Base-by-base conservation (phyloP, 1,140 invertebrate genomes). In the Meloidogyne chitwoodi region DNA sequence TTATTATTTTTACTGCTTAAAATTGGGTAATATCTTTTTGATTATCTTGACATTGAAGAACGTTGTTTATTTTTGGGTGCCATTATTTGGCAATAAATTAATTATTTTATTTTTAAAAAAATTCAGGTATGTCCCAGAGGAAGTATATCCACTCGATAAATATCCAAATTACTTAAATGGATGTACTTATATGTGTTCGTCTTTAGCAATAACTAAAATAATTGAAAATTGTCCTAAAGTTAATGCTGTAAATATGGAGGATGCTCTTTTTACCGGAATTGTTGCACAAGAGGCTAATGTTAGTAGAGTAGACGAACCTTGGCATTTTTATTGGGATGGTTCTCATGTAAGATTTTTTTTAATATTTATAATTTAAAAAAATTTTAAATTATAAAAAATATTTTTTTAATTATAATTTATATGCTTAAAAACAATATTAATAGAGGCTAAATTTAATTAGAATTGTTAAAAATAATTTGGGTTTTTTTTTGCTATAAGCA, bases 121-220 rank as follows among this genome's bases (percentile, higher is more conserved):
- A 14, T 77, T 77, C 10, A 77, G 76, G 31, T 76, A 77, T 56
- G 41, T 77, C 24, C 38, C 76, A 34, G 29, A 38, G 24, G 62
- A 75, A 10, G 31, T 64, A 16, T 77, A 74, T 65, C 62, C 70
- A 48, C n/a, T 24, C 61, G 29, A 64, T 31, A 34, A 56, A 31
- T 78, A 67, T 48, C 77, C 77, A 6, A 14, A 27, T 22, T 78
- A 56, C n/a, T 11, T 48, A 34, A 34, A 68, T 22, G 77, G 77
- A 14, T 27, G 48, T 41, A 48, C 63, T 63, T 78, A 78, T 63
- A 38, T 78, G 74, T 29, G 44, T n/a, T 68, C 74, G 11, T 11
- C 56, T 3, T 31, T 62, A 24, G 65, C 66, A 31, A 48, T 77
- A 5, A 34, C 19, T 19, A 41, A 8, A 41, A 67, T 67, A 5